These are phyloP conservation scores for Zoanthus solanderi DNA, from an alignment of 92 coral and sea anemone species.

Conservation along the genomic window DNA sequence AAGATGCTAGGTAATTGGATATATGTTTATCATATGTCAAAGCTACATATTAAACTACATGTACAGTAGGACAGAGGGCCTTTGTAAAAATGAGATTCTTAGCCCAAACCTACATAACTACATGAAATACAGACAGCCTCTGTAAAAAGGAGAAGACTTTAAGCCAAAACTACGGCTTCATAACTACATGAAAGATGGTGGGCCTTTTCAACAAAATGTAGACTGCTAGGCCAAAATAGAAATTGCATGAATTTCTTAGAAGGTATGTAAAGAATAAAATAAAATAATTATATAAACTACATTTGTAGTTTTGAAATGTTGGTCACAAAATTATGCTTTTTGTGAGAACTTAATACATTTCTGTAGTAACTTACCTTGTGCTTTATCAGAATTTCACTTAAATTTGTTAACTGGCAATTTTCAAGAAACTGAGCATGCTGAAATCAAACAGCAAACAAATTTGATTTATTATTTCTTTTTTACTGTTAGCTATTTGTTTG, in stretches of 20 bases:
- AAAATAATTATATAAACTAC: not conserved
- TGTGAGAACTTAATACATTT: constrained; percentile 9
- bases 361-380: not conserved
- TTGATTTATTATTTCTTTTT: not conserved
- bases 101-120: constrained; percentile 9
- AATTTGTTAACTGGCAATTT: constrained; percentile 3
- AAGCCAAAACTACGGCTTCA: not conserved
- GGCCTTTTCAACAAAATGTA: constrained; percentile 2
- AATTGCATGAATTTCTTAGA: not conserved
- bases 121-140: not conserved
- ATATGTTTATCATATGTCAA: constrained; percentile 9
- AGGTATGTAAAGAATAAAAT: constrained; percentile 3
- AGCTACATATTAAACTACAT: not conserved
- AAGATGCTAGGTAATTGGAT: constrained; percentile 13
- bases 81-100: constrained; percentile 6
- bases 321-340: not conserved
- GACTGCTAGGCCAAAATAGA: constrained; percentile 6
- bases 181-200: not conserved
- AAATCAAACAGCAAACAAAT: constrained; percentile 22
- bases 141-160: not conserved
- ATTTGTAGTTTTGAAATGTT: not conserved
- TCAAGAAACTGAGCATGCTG: constrained; percentile 4
- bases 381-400: not conserved
- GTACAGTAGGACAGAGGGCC: not conserved
- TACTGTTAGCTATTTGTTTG: constrained; percentile 21